Base-by-base conservation (phyloP, 1,140 invertebrate genomes). In the Apocrypta bakeri region DNA sequence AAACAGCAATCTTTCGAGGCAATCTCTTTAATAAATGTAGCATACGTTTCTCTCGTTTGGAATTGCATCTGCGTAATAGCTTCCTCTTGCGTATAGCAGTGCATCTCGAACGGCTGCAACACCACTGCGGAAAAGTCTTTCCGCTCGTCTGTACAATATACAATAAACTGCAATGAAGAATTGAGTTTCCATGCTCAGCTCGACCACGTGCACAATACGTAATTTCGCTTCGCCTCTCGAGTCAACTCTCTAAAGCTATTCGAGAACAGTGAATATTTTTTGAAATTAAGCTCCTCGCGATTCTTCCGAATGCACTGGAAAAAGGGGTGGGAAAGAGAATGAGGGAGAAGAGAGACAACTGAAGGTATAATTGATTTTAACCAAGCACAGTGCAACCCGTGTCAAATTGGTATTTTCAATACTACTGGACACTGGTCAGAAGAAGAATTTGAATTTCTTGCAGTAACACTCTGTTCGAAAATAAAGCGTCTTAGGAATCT, bases 371-470 rank as follows among this genome's bases (percentile, higher is more conserved):
- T 56, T 56, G 48, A 56, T n/a, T 21, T 56, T n/a, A n/a, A 21
- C 21, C 42, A n/a, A n/a, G n/a, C n/a, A n/a, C n/a, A n/a, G 42
- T 17, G 42, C 1, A 27, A 42, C 48, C 48, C 31, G 8, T 85
- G 91, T 90, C 90, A 90, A 91, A 91, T 88, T 81, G 91, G 90
- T 90, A 92, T 92, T 91, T 90, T 89, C 89, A 92, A 91, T 92
- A 90, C 85, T 76, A 72, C 56, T 81, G 83, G 82, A 78, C 84
- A 83, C 82, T 86, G 87, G 87, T 87, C 89, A 88, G 86, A 89
- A 90, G 88, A 91, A 90, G 89, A 91, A 91, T 91, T 91, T 87
- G 87, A 87, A 89, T 90, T 90, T 88, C 84, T 85, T 83, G 25
- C 14, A 42, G 29, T 83, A 83, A 84, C 85, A 81, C 69, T 72